Evolutionary conservation across 2,113 vertebrate genomes (phyloP).

Genomic region (Ibidorhyncha struthersii): DNA sequence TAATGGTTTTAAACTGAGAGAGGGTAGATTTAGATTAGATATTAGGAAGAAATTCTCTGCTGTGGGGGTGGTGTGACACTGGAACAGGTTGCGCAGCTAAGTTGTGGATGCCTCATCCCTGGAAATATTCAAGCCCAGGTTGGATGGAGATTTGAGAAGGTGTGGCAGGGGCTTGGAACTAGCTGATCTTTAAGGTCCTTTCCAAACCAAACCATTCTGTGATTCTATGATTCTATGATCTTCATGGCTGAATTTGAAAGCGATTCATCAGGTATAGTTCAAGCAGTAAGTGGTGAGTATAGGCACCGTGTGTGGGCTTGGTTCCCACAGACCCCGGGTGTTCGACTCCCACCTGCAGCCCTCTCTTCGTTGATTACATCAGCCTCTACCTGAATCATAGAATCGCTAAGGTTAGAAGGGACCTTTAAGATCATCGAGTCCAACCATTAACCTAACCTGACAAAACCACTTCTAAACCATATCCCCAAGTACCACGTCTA

Average conservation of each 20-base stretch:
- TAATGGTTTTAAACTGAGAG: background rate
- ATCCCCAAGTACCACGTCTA: too few species aligned
- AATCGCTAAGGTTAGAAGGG: too few species aligned
- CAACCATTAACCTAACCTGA: too few species aligned
- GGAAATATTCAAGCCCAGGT: background rate
- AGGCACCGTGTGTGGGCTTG: rapidly evolving
- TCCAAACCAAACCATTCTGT: background rate
- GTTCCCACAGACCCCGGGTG: rapidly evolving
- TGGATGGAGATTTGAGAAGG: background rate
- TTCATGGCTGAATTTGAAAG: background rate
- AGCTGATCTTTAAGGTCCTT: background rate
- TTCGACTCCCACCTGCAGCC: background rate
- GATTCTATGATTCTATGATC: background rate
- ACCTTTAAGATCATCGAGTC: too few species aligned
- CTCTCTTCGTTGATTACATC: background rate
- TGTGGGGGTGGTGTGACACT: background rate
- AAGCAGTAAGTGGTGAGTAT: background rate
- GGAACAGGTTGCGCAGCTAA: background rate
- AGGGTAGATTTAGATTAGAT: background rate
- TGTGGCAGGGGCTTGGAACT: background rate
- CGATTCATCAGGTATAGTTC: background rate
- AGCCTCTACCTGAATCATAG: background rate
- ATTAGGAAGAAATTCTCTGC: background rate
- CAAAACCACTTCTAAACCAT: too few species aligned
- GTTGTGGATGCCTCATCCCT: background rate